Base-by-base conservation (phyloP, 1,140 invertebrate species). In the Yoshiicerus persimilis region DNA sequence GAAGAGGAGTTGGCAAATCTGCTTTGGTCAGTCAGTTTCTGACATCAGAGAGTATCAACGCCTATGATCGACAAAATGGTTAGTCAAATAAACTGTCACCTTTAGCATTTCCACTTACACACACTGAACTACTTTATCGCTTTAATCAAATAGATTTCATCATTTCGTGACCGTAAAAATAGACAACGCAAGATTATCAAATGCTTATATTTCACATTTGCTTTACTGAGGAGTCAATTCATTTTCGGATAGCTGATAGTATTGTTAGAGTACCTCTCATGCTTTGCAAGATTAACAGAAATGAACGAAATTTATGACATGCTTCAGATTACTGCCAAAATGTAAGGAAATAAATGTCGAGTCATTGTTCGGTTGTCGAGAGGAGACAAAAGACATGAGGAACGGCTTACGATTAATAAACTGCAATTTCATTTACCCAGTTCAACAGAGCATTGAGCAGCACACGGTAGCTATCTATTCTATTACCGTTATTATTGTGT, bases 1-100 rank as follows among this genome's bases (percentile, higher is more conserved):
- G 96, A 0, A 94, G 95, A 8, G 97, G 97, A 0, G 97, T 98
- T 9, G 97, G 97, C 25, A 98, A 98, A 93, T 96, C 97, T 0
- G 95, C 97, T 20, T 94, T 99, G 1, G 95, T 97, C 90, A 96
- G 96, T 89, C 97, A 99, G 93, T 98, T 98, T 92, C 96, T 97
- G 94, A 98, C 97, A 47, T 98, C 97, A 84, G 97, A 99, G 91
- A 97, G 97, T 91, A 98, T 98, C 91, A 98, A 98, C 92, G 96
- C 97, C 25, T 97, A 98, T 91, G 97, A 98, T 90, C 94, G 95
- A 90, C 95, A 95, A 90, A 94, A 94, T 93, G 95, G 96, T 96
- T 87, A 94, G 93, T 36, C 23, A 32, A 34, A 70, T 30, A 38
- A 66, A 23, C 34, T 80, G 34, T 38, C 36, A 66, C 62, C 27